These are phyloP conservation scores for Biston stratarius DNA, from an alignment of 2,888 invertebrate genomes.

Conservation along the genomic window DNA sequence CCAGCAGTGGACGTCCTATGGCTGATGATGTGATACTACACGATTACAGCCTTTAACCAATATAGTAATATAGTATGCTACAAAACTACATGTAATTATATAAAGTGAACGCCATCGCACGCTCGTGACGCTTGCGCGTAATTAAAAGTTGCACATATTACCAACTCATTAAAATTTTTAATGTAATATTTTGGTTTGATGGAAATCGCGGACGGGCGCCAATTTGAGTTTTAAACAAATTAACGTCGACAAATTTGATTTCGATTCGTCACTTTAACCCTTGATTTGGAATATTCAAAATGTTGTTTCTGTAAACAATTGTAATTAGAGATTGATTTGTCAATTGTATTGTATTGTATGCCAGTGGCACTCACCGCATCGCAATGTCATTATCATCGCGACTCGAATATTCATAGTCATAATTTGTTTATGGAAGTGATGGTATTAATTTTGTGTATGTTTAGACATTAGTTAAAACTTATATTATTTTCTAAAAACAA, in stretches of 20 bases:
- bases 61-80: constrained; percentile 28
- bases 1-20: too few species aligned
- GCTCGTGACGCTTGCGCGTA: constrained; percentile 26
- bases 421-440: constrained; percentile 9
- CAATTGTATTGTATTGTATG: constrained; percentile 27
- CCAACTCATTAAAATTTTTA: constrained; percentile 54
- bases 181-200: constrained; percentile 48
- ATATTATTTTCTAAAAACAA: not conserved
- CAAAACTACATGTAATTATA: constrained; percentile 13
- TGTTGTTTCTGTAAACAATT: constrained; percentile 38
- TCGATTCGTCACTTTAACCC: constrained; percentile 36
- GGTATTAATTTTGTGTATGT: constrained; percentile 8
- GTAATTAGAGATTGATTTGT: constrained; percentile 43
- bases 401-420: constrained; percentile 2
- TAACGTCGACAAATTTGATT: constrained; percentile 54
- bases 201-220: constrained; percentile 46
- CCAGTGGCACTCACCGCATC: constrained; percentile 19
- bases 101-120: constrained; percentile 15
- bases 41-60: constrained; percentile 7
- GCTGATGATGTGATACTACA: too few species aligned
- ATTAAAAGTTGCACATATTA: constrained; percentile 49
- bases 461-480: not conserved
- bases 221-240: constrained; percentile 59
- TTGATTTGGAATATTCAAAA: constrained; percentile 37
- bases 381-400: constrained; percentile 12